phyloP scores from a whole-genome alignment of 2,113 vertebrate genomes.

The Orycteropus afer region DNA sequence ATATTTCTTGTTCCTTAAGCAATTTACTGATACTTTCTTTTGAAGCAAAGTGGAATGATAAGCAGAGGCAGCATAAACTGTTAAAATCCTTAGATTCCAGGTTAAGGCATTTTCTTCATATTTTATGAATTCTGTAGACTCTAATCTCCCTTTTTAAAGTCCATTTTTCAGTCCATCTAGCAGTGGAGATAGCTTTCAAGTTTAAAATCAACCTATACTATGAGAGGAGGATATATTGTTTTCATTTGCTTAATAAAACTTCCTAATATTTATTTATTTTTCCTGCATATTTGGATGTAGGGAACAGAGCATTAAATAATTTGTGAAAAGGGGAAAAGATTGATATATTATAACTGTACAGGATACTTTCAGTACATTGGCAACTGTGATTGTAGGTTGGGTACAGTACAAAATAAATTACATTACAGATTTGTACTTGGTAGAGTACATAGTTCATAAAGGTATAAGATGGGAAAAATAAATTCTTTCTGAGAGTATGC shows the following conservation, averaged over 20 bases:
- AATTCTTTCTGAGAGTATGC: background rate
- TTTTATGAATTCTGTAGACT: slow-evolving; percentile 26
- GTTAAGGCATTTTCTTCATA: slow-evolving; percentile 55
- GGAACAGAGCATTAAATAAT: background rate
- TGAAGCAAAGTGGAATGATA: slow-evolving; percentile 22
- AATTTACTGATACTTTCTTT: slow-evolving; percentile 55
- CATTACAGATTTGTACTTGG: background rate
- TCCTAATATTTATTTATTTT: background rate
- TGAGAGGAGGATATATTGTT: background rate
- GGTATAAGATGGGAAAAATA: background rate
- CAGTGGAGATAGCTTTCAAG: slow-evolving; percentile 57
- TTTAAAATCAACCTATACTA: slow-evolving; percentile 18
- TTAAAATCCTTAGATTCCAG: slow-evolving; percentile 29
- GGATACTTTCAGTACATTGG: background rate
- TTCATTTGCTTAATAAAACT: slow-evolving; percentile 17
- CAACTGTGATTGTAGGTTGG: background rate
- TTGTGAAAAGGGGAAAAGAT: background rate
- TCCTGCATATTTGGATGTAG: background rate
- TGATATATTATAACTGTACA: background rate
- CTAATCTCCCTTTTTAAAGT: background rate
- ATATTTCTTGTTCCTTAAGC: slow-evolving; percentile 10
- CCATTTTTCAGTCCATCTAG: slow-evolving; percentile 39
- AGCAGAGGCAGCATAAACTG: background rate
- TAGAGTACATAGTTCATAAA: background rate
- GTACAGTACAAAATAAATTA: background rate